These are phyloP conservation scores for Ptychoptera albimana DNA, from an alignment of 2,888 invertebrate species.

Conservation along the genomic window DNA sequence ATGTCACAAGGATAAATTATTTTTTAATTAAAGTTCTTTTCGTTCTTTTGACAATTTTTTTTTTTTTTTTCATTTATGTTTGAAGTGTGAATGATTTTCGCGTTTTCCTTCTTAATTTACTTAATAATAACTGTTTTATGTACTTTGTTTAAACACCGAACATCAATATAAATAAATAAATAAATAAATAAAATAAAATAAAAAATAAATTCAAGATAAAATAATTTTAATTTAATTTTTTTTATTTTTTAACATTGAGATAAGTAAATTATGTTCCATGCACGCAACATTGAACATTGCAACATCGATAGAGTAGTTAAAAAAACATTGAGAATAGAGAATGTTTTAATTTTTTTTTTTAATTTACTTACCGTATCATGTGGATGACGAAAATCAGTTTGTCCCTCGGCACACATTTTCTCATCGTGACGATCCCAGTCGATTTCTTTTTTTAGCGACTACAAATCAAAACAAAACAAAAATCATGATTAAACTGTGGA, in stretches of 20 bases:
- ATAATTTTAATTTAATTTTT: not conserved
- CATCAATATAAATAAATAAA: not conserved
- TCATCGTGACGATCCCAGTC: slow-evolving; percentile 74
- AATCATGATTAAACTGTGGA: not conserved
- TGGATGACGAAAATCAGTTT: slow-evolving; percentile 63
- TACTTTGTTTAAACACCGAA: not conserved
- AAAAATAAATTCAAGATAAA: not conserved
- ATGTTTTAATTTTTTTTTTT: not conserved
- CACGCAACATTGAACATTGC: not conserved
- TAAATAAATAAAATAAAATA: not conserved
- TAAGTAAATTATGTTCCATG: not conserved
- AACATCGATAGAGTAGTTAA: not conserved
- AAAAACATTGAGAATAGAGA: not conserved
- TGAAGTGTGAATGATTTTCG: not conserved
- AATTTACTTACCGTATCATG: slow-evolving; percentile 62
- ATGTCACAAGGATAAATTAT: too few relatives aligned
- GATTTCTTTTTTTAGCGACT: slow-evolving; percentile 81
- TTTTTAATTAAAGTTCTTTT: too few relatives aligned
- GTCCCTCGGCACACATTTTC: slow-evolving; percentile 45
- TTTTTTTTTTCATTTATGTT: too few relatives aligned
- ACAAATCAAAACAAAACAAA: slow-evolving; percentile 24
- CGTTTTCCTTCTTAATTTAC: not conserved
- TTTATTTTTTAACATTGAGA: not conserved
- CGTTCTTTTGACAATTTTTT: too few relatives aligned
- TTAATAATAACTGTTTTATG: not conserved